Evolutionary conservation across 2,113 vertebrate species (phyloP).

Genomic region (Leucoraja erinaceus): DNA sequence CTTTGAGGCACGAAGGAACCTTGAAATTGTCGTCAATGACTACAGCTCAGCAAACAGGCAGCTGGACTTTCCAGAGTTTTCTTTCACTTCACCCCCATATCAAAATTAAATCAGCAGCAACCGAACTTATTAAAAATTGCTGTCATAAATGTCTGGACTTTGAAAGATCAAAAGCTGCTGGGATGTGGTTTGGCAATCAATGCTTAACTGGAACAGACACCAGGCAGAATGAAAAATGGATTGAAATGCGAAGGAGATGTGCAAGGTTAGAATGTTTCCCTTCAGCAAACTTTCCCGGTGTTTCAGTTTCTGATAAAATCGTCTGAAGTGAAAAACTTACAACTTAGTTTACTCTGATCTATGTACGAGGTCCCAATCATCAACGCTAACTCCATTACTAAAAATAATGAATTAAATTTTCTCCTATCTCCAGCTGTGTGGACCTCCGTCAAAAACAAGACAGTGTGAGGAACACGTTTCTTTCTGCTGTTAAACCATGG

Average conservation of each 20-base stretch:
- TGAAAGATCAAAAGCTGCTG: too few species aligned
- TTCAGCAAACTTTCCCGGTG: background rate
- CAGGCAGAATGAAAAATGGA: too few species aligned
- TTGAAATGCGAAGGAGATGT: background rate
- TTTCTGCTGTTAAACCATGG: too few species aligned
- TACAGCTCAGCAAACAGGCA: background rate
- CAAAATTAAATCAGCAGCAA: background rate
- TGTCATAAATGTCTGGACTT: background rate
- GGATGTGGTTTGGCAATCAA: too few species aligned
- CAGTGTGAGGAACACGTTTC: too few species aligned
- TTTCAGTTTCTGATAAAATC: too few species aligned
- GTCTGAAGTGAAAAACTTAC: too few species aligned
- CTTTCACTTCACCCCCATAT: background rate
- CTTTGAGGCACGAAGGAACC: background rate
- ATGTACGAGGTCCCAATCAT: background rate
- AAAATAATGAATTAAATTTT: background rate
- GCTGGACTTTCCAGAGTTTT: background rate
- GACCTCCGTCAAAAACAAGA: background rate
- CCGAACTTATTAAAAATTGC: background rate
- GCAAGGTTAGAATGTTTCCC: background rate
- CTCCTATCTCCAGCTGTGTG: background rate
- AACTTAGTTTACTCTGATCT: background rate
- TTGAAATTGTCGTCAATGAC: background rate
- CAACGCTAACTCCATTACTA: background rate
- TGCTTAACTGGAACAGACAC: too few species aligned